Percentiles rank a stretch among this genome's conserved stretches.
Conservation (phyloP, 2,797 vertebrate species). For the Anisognathus igniventris region DNA sequence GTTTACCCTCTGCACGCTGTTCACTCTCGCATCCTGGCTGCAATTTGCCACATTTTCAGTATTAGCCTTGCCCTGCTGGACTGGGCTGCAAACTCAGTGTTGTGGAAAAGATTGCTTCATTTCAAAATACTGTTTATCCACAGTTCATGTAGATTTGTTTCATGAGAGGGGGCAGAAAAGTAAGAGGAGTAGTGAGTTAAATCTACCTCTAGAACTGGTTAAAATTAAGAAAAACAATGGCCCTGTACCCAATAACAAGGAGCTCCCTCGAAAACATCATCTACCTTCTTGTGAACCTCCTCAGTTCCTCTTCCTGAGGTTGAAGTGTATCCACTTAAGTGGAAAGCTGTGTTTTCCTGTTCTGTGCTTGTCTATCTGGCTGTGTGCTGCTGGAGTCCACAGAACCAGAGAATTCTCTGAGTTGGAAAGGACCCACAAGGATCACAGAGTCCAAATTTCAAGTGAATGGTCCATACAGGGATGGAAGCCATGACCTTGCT, state of each 20-base stretch:
- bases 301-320: neutral
- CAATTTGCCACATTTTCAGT: neutral
- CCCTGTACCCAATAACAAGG: neutral
- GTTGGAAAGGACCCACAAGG: neutral
- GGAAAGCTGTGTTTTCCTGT: neutral
- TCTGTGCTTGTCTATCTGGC: neutral
- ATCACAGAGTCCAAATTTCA: rapidly evolving
- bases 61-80: neutral
- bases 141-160: neutral
- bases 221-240: neutral
- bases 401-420: neutral
- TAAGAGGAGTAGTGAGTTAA: neutral
- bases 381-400: neutral
- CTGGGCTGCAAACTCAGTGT: neutral
- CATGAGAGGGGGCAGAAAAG: neutral
- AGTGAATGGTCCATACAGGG: neutral
- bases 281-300: neutral
- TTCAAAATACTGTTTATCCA: neutral
- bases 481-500: rapidly evolving
- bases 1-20: neutral
- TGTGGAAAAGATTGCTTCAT: neutral
- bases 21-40: neutral
- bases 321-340: neutral
- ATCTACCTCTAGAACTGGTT: neutral
- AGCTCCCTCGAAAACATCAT: neutral